These are phyloP conservation scores for Sarcophilus harrisii DNA, from an alignment of 2,797 vertebrate genomes.

Conservation along the genomic window DNA sequence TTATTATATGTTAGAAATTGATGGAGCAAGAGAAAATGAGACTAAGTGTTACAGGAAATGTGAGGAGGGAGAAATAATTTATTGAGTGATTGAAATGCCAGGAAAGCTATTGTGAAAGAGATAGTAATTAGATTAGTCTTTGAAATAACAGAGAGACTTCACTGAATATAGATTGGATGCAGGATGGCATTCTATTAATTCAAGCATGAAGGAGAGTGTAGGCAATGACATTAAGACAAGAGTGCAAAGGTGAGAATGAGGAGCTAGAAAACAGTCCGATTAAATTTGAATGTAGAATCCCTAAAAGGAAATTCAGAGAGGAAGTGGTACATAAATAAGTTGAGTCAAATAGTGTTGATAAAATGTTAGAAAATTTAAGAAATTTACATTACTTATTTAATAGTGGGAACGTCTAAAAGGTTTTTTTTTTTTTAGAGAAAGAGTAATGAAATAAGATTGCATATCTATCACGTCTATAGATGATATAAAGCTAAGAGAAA, in stretches of 20 bases:
- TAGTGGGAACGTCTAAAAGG: not conserved
- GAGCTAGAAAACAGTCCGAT: not conserved
- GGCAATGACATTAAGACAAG: not conserved
- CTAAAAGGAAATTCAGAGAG: not conserved
- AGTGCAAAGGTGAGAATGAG: not conserved
- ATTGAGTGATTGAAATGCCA: not conserved
- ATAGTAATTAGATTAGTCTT: not conserved
- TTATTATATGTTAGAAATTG: not conserved
- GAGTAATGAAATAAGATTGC: not conserved
- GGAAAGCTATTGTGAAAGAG: not conserved
- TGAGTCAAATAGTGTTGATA: not conserved
- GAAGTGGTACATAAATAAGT: not conserved
- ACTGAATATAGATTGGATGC: not conserved
- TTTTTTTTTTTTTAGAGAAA: not conserved
- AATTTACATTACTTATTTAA: not conserved
- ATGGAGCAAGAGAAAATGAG: not conserved
- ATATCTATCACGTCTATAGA: not conserved
- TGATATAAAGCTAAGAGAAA: not conserved
- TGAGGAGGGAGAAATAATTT: not conserved
- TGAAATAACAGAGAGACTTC: not conserved
- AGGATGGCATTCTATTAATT: not conserved
- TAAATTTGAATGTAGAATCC: not conserved
- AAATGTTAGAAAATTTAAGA: not conserved
- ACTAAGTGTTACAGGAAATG: not conserved
- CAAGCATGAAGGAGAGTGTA: not conserved